These are phyloP conservation scores for Pollenia amentaria DNA, from an alignment of 2,888 invertebrate species.

Conservation along the genomic window DNA sequence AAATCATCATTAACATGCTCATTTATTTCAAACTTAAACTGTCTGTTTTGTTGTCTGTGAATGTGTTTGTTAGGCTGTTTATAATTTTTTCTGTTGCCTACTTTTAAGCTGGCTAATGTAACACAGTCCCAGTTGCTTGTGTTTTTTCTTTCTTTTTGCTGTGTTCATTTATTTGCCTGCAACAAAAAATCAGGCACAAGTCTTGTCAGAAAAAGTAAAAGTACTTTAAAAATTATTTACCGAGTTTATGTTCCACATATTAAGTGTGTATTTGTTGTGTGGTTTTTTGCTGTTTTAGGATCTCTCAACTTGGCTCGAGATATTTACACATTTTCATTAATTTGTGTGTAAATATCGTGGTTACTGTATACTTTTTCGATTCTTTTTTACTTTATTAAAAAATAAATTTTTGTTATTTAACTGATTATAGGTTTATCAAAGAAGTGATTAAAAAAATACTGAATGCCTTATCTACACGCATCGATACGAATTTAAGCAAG, in stretches of 20 bases:
- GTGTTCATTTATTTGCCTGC: background rate
- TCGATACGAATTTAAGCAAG: no score
- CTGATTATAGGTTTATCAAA: constrained; percentile 16
- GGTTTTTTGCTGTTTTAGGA: background rate
- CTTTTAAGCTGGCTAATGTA: constrained; percentile 52
- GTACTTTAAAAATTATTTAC: constrained; percentile 27
- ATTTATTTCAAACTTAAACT: constrained; percentile 46
- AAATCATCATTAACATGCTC: constrained; percentile 59
- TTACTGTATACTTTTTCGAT: background rate
- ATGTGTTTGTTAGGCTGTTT: background rate
- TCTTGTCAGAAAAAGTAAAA: constrained; percentile 15
- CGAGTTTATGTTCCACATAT: constrained; percentile 33
- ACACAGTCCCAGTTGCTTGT: constrained; percentile 41
- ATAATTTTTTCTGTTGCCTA: constrained; percentile 50
- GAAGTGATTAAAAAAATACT: background rate
- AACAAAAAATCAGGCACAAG: background rate
- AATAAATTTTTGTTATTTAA: constrained; percentile 7
- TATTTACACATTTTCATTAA: background rate
- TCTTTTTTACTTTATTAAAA: constrained; percentile 4
- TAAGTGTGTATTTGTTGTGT: constrained; percentile 29
- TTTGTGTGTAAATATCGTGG: background rate
- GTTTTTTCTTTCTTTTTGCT: background rate
- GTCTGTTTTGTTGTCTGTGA: background rate
- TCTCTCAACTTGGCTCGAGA: no score
- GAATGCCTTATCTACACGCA: no score